phyloP scores from a whole-genome alignment of 2,113 vertebrate genomes.

The Rattus norvegicus region DNA sequence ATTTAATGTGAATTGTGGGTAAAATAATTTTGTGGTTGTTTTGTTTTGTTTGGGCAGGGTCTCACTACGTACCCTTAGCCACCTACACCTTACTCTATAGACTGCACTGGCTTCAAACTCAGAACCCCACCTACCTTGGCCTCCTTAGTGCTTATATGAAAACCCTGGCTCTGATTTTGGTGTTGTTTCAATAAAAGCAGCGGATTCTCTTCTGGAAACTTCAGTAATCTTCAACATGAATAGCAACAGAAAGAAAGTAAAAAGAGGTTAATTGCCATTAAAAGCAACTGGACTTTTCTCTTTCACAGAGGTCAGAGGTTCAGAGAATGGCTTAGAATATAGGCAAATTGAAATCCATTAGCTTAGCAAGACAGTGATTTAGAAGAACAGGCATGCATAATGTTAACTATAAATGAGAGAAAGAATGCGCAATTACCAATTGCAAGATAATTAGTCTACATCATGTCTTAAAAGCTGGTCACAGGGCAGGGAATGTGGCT shows the following conservation, averaged over 20 bases:
- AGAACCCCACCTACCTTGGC: not conserved
- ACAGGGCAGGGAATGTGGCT: not conserved
- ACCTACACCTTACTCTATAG: not conserved
- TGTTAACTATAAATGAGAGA: not conserved
- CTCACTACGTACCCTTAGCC: not conserved
- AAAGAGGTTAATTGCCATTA: not conserved
- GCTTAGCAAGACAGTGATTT: constrained; percentile 13
- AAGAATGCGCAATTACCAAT: not conserved
- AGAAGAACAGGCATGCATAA: not conserved
- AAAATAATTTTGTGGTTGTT: not conserved
- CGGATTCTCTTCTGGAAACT: constrained; percentile 49
- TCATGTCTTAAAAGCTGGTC: not conserved
- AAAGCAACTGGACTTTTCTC: not conserved
- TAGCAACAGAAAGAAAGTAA: not conserved
- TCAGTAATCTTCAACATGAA: constrained; percentile 8
- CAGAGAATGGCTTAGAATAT: not conserved
- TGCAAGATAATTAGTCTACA: not conserved
- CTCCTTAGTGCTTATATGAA: not conserved
- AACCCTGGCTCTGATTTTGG: not conserved
- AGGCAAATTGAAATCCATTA: constrained; percentile 15
- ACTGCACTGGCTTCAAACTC: not conserved
- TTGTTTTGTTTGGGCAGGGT: not conserved
- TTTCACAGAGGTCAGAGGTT: not conserved
- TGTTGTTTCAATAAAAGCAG: not conserved
- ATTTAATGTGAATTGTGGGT: constrained; percentile 1